Evolutionary conservation across 2,797 vertebrate genomes (phyloP), one percentile per base, ranked within the genome.

Genomic region (Sebastes variabilis): DNA sequence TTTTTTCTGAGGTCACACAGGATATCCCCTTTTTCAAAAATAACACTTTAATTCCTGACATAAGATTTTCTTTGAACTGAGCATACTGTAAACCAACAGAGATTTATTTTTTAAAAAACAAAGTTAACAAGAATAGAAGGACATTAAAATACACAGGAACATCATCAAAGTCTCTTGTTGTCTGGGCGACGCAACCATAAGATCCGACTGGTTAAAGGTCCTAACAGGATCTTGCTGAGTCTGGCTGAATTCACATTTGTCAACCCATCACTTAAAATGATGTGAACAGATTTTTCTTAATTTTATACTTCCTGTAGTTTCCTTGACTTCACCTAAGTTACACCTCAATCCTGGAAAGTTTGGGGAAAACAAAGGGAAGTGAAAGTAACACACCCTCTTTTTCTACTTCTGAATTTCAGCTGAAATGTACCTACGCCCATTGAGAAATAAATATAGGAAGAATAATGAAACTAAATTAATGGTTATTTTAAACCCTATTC

Each of bases 1-100:
- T 32, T 49, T 59, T 13, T 56, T 30, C 2, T 13, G 13, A 14
- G 4, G 6, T 22, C n/a, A 30, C 14, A 20, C 13, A 68, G 76
- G 67, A 91, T 1, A n/a, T 89, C 75, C 71, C 20, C 25, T 79
- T 87, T 67, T 25, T 9, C 2, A 55, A 22, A 81, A 81, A 54
- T 25, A 42, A 36, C 12, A 4, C 2, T 67, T 65, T 52, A 20
- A 18, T 25, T 73, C 32, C 20, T 75, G 38, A 61, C 8, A 13
- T 3, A 5, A 18, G 0, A 9, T 4, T 18, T 3, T 20, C 60
- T n/a, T 46, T 36, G 4, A 25, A 30, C 8, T 20, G 14, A 61
- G n/a, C 32, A 66, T 54, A 32, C 7, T 13, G 11, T 6, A 12
- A 58, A 71, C 1, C 2, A 2, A 38, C 4, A 2, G 13, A 30